A percentile compares a stretch with the other conserved stretches of the same genome.
Conservation (phyloP, 2,797 vertebrate species). For the Tokudaia tokunoshimensis region DNA sequence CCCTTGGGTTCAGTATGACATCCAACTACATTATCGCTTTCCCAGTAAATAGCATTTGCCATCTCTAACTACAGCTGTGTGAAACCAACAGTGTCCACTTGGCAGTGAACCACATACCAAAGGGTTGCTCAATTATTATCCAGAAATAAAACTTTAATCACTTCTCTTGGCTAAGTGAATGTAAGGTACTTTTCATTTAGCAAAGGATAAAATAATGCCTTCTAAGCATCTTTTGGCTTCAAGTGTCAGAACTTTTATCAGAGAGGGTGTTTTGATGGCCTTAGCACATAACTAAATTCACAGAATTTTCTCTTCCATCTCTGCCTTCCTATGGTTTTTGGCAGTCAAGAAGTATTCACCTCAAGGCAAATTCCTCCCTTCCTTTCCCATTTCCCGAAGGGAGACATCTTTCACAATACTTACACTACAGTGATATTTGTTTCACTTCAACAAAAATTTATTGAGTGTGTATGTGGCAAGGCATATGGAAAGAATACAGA, state of each 20-base stretch:
- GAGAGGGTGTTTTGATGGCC: neutral
- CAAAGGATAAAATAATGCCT: conserved; percentile 55
- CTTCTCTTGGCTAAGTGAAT: conserved; percentile 59
- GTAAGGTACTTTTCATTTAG: conserved; percentile 64
- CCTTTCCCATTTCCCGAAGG: conserved; percentile 67
- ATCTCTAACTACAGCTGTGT: conserved; percentile 73
- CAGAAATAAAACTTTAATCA: conserved; percentile 77
- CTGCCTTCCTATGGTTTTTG: conserved; percentile 48
- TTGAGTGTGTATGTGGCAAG: conserved; percentile 64
- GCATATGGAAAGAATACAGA: conserved; percentile 66
- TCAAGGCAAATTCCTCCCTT: conserved; percentile 65
- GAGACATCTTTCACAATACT: conserved; percentile 72
- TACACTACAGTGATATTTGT: conserved; percentile 67
- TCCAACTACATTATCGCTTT: conserved; percentile 75
- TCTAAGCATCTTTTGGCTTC: conserved; percentile 41
- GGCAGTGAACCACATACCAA: conserved; percentile 74
- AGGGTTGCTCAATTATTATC: conserved; percentile 76
- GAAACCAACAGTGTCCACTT: conserved; percentile 71
- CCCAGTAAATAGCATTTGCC: conserved; percentile 69
- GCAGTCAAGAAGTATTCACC: conserved; percentile 47
- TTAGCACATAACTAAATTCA: neutral
- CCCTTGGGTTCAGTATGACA: conserved; percentile 72
- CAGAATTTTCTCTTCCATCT: neutral
- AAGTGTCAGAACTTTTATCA: conserved; percentile 18
- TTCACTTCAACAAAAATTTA: conserved; percentile 73